These are phyloP conservation scores for Hyalella azteca DNA, from an alignment of 2,888 invertebrate species.

Conservation along the genomic window DNA sequence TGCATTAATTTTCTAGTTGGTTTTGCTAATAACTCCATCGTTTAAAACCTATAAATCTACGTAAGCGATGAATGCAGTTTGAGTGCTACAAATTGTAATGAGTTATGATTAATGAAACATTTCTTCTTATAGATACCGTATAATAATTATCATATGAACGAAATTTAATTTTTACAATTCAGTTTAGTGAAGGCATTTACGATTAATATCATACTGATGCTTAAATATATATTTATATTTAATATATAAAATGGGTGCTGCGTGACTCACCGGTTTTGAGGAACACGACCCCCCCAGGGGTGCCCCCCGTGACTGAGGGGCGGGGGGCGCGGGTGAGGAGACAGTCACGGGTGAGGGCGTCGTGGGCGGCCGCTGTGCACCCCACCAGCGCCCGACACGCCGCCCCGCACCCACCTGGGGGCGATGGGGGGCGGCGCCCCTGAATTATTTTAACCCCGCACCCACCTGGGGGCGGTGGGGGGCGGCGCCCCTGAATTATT, in stretches of 20 bases:
- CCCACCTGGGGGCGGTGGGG: too few relatives aligned
- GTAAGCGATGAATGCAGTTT: too few relatives aligned
- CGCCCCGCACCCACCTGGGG: neutral
- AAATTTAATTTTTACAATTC: neutral
- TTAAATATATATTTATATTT: neutral
- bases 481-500: too few relatives aligned
- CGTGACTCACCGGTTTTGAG: neutral
- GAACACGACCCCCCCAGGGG: neutral
- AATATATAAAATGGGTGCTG: too few relatives aligned
- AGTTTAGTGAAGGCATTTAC: neutral
- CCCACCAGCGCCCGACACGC: neutral
- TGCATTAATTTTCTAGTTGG: too few relatives aligned
- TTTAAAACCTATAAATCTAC: too few relatives aligned
- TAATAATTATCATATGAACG: neutral
- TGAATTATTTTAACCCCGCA: too few relatives aligned
- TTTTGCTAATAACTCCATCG: too few relatives aligned
- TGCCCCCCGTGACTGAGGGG: neutral
- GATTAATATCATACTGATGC: neutral
- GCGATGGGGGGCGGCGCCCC: too few relatives aligned
- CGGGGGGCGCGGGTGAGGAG: neutral
- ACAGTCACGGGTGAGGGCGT: neutral
- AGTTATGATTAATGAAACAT: neutral
- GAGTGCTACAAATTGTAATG: neutral
- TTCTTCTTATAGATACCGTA: neutral
- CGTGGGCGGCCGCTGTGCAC: neutral